Conservation (phyloP, 2,113 vertebrate species). For the Pygoscelis adeliae region DNA sequence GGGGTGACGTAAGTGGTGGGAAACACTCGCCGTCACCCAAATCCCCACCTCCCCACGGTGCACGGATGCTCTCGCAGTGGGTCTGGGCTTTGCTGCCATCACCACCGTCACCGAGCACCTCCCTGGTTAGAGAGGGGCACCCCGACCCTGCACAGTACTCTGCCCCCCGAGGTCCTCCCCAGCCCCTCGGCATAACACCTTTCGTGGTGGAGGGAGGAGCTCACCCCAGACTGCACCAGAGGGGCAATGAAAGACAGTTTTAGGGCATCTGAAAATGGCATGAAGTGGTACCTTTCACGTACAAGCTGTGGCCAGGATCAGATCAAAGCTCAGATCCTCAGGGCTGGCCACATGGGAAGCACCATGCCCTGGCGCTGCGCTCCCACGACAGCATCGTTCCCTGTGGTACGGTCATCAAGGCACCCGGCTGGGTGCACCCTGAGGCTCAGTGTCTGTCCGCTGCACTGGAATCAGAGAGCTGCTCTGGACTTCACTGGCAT, state of each 20-base stretch:
- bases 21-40: background rate
- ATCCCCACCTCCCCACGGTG: background rate
- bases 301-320: background rate
- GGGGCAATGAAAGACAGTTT: background rate
- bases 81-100: background rate
- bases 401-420: background rate
- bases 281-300: background rate
- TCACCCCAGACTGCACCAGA: accelerated
- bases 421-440: background rate
- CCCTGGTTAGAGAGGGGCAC: background rate
- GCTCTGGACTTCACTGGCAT: background rate
- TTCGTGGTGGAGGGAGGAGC: background rate
- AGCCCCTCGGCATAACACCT: accelerated
- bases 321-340: background rate
- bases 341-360: background rate
- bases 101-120: accelerated
- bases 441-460: accelerated
- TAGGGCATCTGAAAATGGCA: background rate
- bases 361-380: accelerated
- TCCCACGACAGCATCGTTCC: accelerated
- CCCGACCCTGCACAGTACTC: accelerated
- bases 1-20: conserved; percentile 17
- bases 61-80: accelerated
- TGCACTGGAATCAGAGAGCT: background rate
- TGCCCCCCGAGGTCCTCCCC: background rate